Evolutionary conservation across 2,797 vertebrate genomes (phyloP).

Genomic region (Graptemys geographica): DNA sequence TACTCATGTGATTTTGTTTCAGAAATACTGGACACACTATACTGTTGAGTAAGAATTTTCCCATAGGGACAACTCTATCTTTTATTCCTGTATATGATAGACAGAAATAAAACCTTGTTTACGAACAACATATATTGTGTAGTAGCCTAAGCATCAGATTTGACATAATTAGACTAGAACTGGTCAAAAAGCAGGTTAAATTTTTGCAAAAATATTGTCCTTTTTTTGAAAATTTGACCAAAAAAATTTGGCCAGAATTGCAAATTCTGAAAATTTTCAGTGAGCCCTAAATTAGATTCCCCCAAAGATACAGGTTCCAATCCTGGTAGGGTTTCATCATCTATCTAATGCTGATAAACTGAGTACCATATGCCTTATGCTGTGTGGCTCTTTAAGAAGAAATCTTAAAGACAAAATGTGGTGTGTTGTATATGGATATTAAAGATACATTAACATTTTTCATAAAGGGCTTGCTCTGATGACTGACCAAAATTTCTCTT

Average conservation of each 20-base stretch:
- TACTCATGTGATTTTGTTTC: background rate
- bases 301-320: background rate
- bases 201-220: background rate
- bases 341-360: background rate
- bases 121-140: background rate
- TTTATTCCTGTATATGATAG: accelerated
- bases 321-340: accelerated
- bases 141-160: background rate
- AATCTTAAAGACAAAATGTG: background rate
- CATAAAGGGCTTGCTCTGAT: background rate
- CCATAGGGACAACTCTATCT: background rate
- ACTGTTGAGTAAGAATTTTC: background rate
- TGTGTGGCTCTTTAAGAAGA: background rate
- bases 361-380: background rate
- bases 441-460: background rate
- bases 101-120: background rate
- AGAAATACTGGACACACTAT: background rate
- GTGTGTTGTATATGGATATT: background rate
- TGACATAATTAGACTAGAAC: background rate
- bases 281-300: background rate
- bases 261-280: background rate
- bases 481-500: background rate
- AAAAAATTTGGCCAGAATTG: background rate
- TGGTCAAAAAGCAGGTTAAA: background rate
- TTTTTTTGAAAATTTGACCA: background rate